These are phyloP conservation scores for Marasmarcha lunaedactyla DNA, from an alignment of 2,888 invertebrate genomes.

Conservation along the genomic window DNA sequence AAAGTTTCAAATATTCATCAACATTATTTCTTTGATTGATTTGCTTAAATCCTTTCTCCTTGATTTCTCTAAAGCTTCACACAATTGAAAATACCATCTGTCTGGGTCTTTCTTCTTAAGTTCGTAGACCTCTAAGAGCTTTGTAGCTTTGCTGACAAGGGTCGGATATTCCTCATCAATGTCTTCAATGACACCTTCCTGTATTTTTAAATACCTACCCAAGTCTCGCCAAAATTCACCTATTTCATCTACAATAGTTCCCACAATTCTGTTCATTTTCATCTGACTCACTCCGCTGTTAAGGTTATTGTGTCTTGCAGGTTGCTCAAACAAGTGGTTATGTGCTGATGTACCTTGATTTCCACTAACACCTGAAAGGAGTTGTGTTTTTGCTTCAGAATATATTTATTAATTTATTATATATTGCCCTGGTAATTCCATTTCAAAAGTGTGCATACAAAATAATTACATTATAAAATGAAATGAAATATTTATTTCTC, in stretches of 20 bases:
- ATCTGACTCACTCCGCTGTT: conserved; percentile 19
- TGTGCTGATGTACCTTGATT: too few species aligned
- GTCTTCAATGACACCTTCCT: conserved; percentile 42
- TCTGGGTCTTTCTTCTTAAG: conserved; percentile 31
- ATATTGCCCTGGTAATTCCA: too few species aligned
- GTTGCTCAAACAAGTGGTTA: too few species aligned
- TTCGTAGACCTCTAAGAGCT: conserved; percentile 33
- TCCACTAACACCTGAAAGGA: too few species aligned
- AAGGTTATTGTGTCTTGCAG: not conserved
- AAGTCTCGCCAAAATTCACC: conserved; percentile 47
- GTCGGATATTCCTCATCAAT: conserved; percentile 31
- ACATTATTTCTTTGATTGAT: conserved; percentile 38
- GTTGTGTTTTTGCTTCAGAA: too few species aligned
- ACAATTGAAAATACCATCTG: conserved; percentile 45
- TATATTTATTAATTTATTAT: too few species aligned
- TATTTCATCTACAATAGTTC: conserved; percentile 39
- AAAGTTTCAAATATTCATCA: conserved; percentile 45
- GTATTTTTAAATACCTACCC: conserved; percentile 41
- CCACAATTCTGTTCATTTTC: conserved; percentile 36
- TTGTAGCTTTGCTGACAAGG: conserved; percentile 28
- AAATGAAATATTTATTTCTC: too few species aligned
- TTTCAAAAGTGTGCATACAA: too few species aligned
- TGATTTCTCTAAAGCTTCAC: conserved; percentile 43
- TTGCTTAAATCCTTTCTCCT: conserved; percentile 43
- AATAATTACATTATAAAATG: too few species aligned